Evolutionary conservation across 2,888 invertebrate species (phyloP).

Genomic region (Drosophila histrio): DNA sequence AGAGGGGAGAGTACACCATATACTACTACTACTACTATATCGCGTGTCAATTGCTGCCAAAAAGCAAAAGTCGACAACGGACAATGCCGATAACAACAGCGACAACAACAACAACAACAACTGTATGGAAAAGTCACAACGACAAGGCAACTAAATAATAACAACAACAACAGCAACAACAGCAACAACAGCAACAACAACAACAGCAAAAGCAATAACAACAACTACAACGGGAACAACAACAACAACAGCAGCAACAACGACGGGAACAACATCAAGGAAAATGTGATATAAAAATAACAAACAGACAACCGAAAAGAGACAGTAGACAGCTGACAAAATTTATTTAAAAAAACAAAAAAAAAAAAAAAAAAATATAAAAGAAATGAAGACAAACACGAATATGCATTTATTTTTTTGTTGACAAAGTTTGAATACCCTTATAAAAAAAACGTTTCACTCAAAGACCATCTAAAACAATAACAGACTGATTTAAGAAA

Average conservation of each 20-base stretch:
- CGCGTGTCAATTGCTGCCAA: conserved; percentile 81
- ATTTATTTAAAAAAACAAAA: conserved; percentile 9
- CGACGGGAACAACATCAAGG: neutral
- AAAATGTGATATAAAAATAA: conserved; percentile 6
- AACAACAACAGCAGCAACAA: conserved; percentile 31
- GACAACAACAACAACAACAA: conserved; percentile 30
- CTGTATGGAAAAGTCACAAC: conserved; percentile 6
- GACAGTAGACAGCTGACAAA: conserved; percentile 47
- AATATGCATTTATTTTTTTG: neutral
- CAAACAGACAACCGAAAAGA: conserved; percentile 6
- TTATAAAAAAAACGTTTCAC: neutral
- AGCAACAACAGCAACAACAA: too few species aligned
- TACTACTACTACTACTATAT: too few species aligned
- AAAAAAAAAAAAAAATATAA: neutral
- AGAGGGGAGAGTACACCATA: neutral
- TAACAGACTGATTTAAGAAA: too few species aligned
- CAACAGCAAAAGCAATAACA: conserved; percentile 50
- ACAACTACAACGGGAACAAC: conserved; percentile 24
- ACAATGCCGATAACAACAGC: conserved; percentile 47
- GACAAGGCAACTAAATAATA: conserved; percentile 12
- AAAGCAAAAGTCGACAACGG: conserved; percentile 59
- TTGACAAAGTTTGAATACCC: neutral
- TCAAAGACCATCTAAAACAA: too few species aligned
- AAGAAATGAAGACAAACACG: neutral
- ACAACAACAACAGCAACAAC: conserved; percentile 31